A percentile compares a stretch with the other conserved stretches of the same genome.
Evolutionary conservation across 2,888 invertebrate genomes (phyloP).

Genomic region (Andrena bicolor): DNA sequence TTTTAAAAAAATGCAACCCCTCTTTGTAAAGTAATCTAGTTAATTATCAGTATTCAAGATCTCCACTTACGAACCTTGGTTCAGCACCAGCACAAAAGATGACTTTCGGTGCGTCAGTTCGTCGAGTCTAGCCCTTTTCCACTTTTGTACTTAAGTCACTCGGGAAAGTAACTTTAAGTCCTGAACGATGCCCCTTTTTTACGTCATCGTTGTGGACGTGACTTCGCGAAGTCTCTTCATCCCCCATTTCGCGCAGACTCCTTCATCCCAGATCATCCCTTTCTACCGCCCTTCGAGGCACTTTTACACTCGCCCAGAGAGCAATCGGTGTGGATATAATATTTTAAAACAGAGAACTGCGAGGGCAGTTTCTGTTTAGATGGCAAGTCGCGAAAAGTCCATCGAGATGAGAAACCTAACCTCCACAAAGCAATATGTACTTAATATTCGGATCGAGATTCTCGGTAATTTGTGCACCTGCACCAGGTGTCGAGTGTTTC

Average conservation of each 20-base stretch:
- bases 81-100: conserved; percentile 5
- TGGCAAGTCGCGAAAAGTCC: background rate
- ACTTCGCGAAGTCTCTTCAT: too few relatives aligned
- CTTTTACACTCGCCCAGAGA: background rate
- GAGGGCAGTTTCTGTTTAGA: background rate
- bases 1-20: background rate
- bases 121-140: background rate
- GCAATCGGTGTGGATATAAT: background rate
- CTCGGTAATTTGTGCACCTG: background rate
- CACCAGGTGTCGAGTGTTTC: background rate
- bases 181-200: background rate
- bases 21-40: conserved; percentile 27
- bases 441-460: background rate
- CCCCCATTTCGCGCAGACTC: background rate
- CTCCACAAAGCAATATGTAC: conserved; percentile 2
- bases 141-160: background rate
- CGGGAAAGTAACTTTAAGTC: background rate
- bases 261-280: background rate
- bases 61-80: background rate
- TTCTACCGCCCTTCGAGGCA: background rate
- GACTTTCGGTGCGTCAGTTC: conserved; percentile 17
- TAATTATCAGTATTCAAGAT: conserved; percentile 7
- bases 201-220: too few relatives aligned
- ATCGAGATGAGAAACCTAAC: background rate
- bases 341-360: background rate